Percentiles rank a stretch among this genome's conserved stretches.
phyloP scores from a whole-genome alignment of 2,113 vertebrate species.

The Pomatostomus ruficeps region DNA sequence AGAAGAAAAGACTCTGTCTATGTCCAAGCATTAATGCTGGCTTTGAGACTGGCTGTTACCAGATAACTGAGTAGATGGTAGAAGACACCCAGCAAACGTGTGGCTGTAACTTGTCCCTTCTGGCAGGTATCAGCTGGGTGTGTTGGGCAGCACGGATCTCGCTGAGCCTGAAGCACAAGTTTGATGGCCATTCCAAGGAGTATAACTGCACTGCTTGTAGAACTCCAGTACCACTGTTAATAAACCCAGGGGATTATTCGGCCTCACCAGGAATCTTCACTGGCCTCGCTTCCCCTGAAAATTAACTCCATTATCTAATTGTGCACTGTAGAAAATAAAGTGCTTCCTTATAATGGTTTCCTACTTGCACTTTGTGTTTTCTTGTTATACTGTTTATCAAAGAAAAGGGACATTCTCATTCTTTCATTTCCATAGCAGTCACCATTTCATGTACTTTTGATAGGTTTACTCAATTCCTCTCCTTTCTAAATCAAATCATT shows the following conservation, averaged over 20 bases:
- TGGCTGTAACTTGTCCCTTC: neutral
- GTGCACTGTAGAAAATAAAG: neutral
- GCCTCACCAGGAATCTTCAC: neutral
- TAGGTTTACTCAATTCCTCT: neutral
- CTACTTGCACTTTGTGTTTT: neutral
- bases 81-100: neutral
- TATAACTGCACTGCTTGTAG: neutral
- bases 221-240: neutral
- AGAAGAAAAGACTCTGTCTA: neutral
- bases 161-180: neutral
- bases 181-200: neutral
- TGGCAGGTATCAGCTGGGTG: neutral
- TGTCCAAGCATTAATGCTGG: neutral
- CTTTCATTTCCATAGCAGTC: neutral
- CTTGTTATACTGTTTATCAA: neutral
- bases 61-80: neutral
- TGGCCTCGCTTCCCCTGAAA: neutral
- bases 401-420: neutral
- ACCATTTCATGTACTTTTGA: neutral
- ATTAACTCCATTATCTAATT: neutral
- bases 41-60: neutral
- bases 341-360: neutral
- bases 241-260: neutral
- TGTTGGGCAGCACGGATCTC: neutral
- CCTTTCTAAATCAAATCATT: neutral